phyloP scores from a whole-genome alignment of 2,888 invertebrate genomes.

The Dioctria rufipes region DNA sequence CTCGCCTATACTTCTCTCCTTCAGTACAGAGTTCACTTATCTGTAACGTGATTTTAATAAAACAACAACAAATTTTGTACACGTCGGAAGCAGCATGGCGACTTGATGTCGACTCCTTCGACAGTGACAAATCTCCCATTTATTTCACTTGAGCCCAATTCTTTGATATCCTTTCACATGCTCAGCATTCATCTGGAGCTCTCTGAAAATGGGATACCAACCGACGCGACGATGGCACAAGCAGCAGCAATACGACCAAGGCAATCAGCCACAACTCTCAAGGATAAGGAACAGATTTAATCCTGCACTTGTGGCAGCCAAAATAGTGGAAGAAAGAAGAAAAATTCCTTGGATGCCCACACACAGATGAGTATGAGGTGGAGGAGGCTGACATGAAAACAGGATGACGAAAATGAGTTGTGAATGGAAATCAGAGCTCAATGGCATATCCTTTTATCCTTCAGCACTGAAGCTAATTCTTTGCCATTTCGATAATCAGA shows the following conservation, averaged over 20 bases:
- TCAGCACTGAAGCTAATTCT: neutral
- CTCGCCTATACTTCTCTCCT: neutral
- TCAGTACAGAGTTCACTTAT: slow-evolving; percentile 12
- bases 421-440: slow-evolving; percentile 50
- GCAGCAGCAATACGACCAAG: neutral
- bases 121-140: slow-evolving; percentile 64
- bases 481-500: slow-evolving; percentile 49
- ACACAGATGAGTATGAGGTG: neutral
- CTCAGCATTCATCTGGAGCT: slow-evolving; percentile 43
- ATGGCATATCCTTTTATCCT: slow-evolving; percentile 21
- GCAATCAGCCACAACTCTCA: neutral
- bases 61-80: slow-evolving; percentile 56
- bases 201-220: slow-evolving; percentile 21
- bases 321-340: slow-evolving; percentile 1
- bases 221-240: slow-evolving; percentile 10
- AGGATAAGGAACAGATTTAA: slow-evolving; percentile 30
- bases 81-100: slow-evolving; percentile 63
- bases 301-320: slow-evolving; percentile 39
- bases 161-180: slow-evolving; percentile 38
- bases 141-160: slow-evolving; percentile 60
- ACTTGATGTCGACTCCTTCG: slow-evolving; percentile 63
- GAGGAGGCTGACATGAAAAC: slow-evolving; percentile 8
- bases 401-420: slow-evolving; percentile 51
- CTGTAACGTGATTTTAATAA: slow-evolving; percentile 54
- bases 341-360: slow-evolving; percentile 4